Evolutionary conservation across 2,113 vertebrate genomes (phyloP), one percentile per base, ranked within the genome.

Genomic region (Ochotona princeps): DNA sequence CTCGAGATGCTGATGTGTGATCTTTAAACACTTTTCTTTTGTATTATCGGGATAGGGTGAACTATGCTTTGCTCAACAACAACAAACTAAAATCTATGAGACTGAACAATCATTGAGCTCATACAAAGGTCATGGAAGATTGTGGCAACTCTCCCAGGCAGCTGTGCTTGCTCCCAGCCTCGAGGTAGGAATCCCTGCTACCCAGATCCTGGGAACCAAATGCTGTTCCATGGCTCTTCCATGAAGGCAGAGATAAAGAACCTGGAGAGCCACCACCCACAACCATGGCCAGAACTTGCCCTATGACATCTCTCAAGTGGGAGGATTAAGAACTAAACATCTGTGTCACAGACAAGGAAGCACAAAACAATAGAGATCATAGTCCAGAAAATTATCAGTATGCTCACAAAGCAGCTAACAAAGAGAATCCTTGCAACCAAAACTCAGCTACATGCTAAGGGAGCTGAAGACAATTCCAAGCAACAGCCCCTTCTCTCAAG

Each of bases 361-460:
- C 57, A 35, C 25, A 89, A 20, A 72, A 92, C 82, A 83, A 21
- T 7, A 72, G 85, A 85, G n/a, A 30, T 83, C 89, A 75, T 26
- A 90, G 32, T 80, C 79, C 11, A 60, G n/a, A 9, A 28, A 75
- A 89, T 89, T 87, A 82, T 60, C 38, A 82, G 21, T 65, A 74
- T 84, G 30, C 65, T 82, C 51, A 67, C 12, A 86, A 57, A 66
- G 47, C 78, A 74, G 74, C 89, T 79, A 69, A 83, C 60, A 76
- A 93, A 78, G 18, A 91, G 25, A 82, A 63, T 60, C 5, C 35
- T 67, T 67, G 13, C 81, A 30, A 30, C 54, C 28, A 30, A 87
- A 13, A 79, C 28, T 87, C 65, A 90, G 21, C 30, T 28, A 54
- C 60, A 32, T 25, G 44, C 61, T 70, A 87, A 66, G 26, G 10